A percentile compares a stretch with the other conserved stretches of the same genome.
phyloP scores from a whole-genome alignment of 1,140 invertebrate genomes.

The Drosophila saltans region DNA sequence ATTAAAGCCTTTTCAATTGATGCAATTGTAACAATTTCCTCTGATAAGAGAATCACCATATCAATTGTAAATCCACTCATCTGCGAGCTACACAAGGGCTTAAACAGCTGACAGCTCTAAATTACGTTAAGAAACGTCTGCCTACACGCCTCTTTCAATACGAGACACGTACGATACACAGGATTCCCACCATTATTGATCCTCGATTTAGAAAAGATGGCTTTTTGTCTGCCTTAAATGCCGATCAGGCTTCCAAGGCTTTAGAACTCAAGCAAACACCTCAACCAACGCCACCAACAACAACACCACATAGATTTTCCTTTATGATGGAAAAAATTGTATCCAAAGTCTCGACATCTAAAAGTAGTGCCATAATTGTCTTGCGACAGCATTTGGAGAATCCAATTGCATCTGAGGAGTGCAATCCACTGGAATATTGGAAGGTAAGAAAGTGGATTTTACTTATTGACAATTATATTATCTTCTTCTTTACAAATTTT shows the following conservation, averaged over 20 bases:
- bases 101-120: neutral
- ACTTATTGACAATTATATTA: neutral
- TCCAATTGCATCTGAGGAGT: neutral
- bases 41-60: neutral
- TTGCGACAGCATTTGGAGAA: neutral
- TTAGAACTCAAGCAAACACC: constrained; percentile 5
- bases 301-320: neutral
- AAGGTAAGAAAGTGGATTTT: neutral
- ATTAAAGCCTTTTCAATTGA: constrained; percentile 1
- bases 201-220: constrained; percentile 10
- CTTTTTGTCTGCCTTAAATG: constrained; percentile 5
- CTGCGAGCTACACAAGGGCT: constrained; percentile 6
- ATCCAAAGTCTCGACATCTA: neutral
- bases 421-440: constrained; percentile 11
- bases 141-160: constrained; percentile 5
- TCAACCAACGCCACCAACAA: constrained; percentile 10
- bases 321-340: constrained; percentile 3
- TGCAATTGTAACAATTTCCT: neutral
- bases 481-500: constrained; percentile 4
- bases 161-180: neutral
- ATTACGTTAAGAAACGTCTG: neutral
- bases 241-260: neutral
- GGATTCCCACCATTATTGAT: neutral
- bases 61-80: neutral
- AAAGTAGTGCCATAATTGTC: neutral